Evolutionary conservation across 2,797 vertebrate genomes (phyloP).

Genomic region (Balearica regulorum): DNA sequence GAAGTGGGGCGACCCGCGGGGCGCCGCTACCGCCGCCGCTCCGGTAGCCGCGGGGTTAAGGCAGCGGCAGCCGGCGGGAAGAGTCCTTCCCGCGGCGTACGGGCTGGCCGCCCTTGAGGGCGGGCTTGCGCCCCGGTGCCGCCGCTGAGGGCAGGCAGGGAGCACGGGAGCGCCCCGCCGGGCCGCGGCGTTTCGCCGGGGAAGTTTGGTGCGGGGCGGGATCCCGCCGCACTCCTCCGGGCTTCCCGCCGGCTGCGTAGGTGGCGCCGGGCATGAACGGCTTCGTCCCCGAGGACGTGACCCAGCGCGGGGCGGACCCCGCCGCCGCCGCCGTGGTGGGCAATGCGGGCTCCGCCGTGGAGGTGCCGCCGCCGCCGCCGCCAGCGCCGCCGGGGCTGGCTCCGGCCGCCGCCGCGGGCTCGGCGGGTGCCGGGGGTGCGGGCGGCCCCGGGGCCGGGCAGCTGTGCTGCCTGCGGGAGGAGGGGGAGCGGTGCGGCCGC

Average conservation of each 20-base stretch:
- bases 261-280: slow-evolving; percentile 70
- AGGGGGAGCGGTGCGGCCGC: slow-evolving; percentile 77
- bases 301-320: slow-evolving; percentile 70
- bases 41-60: neutral
- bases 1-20: neutral
- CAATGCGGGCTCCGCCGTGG: slow-evolving; percentile 42
- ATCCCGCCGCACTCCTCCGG: neutral
- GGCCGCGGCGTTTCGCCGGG: neutral
- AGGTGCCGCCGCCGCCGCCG: slow-evolving; percentile 16
- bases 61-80: neutral
- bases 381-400: slow-evolving; percentile 1
- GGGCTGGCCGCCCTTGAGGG: neutral
- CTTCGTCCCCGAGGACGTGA: slow-evolving; percentile 74
- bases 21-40: neutral
- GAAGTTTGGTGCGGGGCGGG: slow-evolving; percentile 11
- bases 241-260: neutral
- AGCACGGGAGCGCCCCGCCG: neutral
- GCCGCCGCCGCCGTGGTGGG: slow-evolving; percentile 24
- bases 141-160: neutral
- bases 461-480: slow-evolving; percentile 78
- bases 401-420: slow-evolving; percentile 4
- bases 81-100: neutral
- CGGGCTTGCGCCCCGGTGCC: neutral
- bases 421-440: slow-evolving; percentile 20
- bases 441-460: slow-evolving; percentile 79